Conservation (phyloP, 2,113 vertebrate genomes). For the Pholis gunnellus region DNA sequence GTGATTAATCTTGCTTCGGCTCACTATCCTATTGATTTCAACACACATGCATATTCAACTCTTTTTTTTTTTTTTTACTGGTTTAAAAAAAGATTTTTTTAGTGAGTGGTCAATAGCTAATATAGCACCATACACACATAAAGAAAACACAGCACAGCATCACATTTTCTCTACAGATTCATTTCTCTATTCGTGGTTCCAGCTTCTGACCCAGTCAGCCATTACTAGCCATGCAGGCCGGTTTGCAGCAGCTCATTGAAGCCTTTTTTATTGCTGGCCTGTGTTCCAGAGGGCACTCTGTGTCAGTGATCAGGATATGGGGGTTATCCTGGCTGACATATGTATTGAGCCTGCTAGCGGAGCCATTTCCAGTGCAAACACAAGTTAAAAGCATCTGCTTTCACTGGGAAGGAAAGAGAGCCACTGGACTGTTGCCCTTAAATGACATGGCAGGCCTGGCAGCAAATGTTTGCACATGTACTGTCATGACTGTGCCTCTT, state of each 20-base stretch:
- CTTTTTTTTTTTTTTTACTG: neutral
- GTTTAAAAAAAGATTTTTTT: neutral
- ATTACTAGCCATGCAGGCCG: conserved; percentile 20
- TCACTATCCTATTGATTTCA: conserved; percentile 39
- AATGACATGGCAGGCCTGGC: conserved; percentile 37
- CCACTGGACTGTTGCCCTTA: conserved; percentile 17
- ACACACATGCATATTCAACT: conserved; percentile 33
- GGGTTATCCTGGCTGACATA: conserved; percentile 87
- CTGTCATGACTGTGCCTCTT: too few relatives aligned
- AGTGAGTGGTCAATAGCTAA: neutral
- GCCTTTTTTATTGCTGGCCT: conserved; percentile 75
- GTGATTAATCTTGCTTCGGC: conserved; percentile 39
- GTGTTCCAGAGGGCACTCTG: conserved; percentile 79
- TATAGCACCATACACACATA: neutral
- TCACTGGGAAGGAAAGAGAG: conserved; percentile 40
- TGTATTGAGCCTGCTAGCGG: conserved; percentile 77
- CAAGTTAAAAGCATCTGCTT: conserved; percentile 56
- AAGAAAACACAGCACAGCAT: conserved; percentile 5
- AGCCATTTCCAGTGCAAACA: conserved; percentile 68
- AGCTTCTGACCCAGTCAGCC: conserved; percentile 26
- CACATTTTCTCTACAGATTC: neutral
- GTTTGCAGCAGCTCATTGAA: conserved; percentile 63
- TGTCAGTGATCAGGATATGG: conserved; percentile 87
- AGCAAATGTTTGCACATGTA: conserved; percentile 37
- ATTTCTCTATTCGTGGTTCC: conserved; percentile 23